These are phyloP conservation scores for Tipula helvola DNA, from an alignment of 2,888 invertebrate genomes.

Conservation along the genomic window DNA sequence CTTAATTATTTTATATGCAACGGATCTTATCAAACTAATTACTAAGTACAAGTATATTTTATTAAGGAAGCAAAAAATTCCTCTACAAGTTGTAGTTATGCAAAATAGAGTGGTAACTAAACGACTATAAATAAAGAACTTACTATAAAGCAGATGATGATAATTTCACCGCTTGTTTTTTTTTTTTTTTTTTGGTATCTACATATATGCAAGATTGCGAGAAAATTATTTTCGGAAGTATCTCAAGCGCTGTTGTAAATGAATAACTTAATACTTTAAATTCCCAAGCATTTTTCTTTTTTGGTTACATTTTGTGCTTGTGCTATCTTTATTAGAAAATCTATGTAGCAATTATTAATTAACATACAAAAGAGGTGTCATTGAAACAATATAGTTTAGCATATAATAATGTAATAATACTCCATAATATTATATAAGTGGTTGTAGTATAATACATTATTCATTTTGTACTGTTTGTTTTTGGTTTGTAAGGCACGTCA, in stretches of 20 bases:
- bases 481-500: background rate
- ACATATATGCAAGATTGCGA: background rate
- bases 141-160: background rate
- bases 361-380: background rate
- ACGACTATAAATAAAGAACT: background rate
- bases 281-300: background rate
- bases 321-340: background rate
- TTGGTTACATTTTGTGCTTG: background rate
- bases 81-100: background rate
- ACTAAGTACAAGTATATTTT: background rate
- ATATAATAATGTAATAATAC: background rate
- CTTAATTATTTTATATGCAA: background rate
- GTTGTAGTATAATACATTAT: background rate
- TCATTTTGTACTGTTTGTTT: background rate
- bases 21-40: background rate
- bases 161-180: background rate
- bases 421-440: background rate
- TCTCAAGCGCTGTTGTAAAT: background rate
- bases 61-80: background rate
- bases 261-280: background rate
- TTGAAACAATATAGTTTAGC: background rate
- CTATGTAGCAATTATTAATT: background rate
- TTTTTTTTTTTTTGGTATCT: background rate
- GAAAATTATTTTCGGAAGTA: background rate
- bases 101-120: background rate